Percentiles rank a stretch among this genome's conserved stretches.
phyloP scores from a whole-genome alignment of 1,140 invertebrate species.

The Drosophila nikananu region DNA sequence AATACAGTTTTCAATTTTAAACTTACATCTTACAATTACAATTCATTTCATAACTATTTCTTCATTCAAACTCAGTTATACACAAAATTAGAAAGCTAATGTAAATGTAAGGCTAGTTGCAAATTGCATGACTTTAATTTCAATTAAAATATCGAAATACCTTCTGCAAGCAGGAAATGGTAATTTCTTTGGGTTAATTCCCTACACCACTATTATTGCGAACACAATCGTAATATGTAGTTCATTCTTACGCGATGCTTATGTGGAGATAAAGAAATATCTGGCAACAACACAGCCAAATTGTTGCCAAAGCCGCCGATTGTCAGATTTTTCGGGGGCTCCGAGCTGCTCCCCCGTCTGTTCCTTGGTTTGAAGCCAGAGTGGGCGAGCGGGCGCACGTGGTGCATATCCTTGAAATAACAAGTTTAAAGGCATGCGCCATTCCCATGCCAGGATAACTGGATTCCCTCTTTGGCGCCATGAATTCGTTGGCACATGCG shows the following conservation, averaged over 20 bases:
- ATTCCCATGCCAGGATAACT: conserved; percentile 53
- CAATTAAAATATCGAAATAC: not conserved
- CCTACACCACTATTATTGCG: conserved; percentile 3
- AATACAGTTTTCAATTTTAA: not conserved
- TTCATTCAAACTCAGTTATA: too few relatives aligned
- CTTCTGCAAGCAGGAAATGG: too few relatives aligned
- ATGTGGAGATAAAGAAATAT: conserved; percentile 73
- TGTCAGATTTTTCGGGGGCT: conserved; percentile 40
- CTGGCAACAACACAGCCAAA: conserved; percentile 72
- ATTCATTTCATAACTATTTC: too few relatives aligned
- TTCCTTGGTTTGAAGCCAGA: conserved; percentile 21
- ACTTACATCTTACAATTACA: too few relatives aligned
- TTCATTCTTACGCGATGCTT: conserved; percentile 65
- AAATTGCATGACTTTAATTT: not conserved
- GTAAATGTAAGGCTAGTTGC: not conserved
- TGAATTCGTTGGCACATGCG: conserved; percentile 14
- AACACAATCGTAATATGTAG: conserved; percentile 37
- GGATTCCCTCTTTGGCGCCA: conserved; percentile 43
- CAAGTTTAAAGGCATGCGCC: conserved; percentile 79
- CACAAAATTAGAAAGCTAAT: not conserved
- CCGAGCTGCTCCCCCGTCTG: not conserved
- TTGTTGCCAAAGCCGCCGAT: conserved; percentile 75
- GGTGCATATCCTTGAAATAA: conserved; percentile 78
- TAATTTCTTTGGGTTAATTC: too few relatives aligned
- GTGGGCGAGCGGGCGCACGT: conserved; percentile 11